These are phyloP conservation scores for Clitarchus hookeri DNA, from an alignment of 2,888 invertebrate species.

Conservation along the genomic window DNA sequence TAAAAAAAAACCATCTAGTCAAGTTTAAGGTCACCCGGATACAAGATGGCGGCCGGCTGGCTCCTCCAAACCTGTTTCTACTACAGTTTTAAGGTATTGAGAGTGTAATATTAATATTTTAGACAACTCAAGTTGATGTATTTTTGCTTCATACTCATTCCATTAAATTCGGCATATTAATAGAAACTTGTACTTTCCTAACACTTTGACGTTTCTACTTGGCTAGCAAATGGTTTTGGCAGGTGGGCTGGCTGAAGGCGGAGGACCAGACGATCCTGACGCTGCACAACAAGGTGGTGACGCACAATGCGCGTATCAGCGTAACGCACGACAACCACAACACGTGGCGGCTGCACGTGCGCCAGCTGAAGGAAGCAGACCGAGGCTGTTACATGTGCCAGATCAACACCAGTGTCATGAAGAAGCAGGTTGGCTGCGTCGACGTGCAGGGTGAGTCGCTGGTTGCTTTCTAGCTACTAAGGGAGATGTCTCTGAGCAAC, in stretches of 20 bases:
- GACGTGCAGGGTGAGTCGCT: slow-evolving; percentile 72
- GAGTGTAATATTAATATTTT: background rate
- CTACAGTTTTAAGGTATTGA: no score
- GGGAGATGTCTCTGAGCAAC: no score
- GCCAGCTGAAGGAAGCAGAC: slow-evolving; percentile 72
- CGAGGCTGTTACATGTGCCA: slow-evolving; percentile 82
- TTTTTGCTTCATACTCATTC: no score
- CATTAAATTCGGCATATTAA: no score
- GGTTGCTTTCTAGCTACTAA: background rate
- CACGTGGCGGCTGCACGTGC: slow-evolving; percentile 75
- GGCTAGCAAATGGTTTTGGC: slow-evolving; percentile 44
- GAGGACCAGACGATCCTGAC: slow-evolving; percentile 78
- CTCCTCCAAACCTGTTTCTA: no score
- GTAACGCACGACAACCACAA: slow-evolving; percentile 70
- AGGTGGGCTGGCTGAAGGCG: slow-evolving; percentile 79
- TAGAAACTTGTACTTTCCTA: no score
- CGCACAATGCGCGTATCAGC: slow-evolving; percentile 72
- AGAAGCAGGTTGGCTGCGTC: slow-evolving; percentile 75
- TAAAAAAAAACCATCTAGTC: no score
- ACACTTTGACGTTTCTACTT: no score
- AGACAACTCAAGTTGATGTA: background rate
- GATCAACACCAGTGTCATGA: slow-evolving; percentile 77
- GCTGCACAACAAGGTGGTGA: slow-evolving; percentile 73
- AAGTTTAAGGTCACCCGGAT: no score
- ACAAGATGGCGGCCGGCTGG: no score